Conservation (phyloP, 2,113 vertebrate species). For the Neodon shergylaensis region DNA sequence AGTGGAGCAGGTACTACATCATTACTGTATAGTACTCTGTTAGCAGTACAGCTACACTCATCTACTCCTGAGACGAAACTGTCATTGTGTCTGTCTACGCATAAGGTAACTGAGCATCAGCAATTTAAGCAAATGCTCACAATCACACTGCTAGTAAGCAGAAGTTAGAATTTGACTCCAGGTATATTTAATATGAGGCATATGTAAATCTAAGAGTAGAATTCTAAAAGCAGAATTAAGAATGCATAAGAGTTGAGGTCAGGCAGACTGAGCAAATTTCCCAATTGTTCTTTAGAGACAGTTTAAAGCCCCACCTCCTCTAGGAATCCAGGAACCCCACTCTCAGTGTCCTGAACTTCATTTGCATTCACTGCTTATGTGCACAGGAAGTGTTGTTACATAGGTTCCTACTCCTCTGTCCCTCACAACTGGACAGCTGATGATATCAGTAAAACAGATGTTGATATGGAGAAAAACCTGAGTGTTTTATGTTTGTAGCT, state of each 20-base stretch:
- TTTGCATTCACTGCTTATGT: slow-evolving; percentile 39
- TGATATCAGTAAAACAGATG: slow-evolving; percentile 60
- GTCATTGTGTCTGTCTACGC: neutral
- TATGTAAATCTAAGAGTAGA: slow-evolving; percentile 24
- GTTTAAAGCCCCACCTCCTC: neutral
- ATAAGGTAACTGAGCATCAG: slow-evolving; percentile 26
- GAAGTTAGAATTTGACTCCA: neutral
- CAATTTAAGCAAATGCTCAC: slow-evolving; percentile 18
- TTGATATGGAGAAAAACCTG: slow-evolving; percentile 23
- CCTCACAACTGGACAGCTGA: slow-evolving; percentile 44
- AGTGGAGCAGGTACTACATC: neutral
- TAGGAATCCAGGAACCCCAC: slow-evolving; percentile 4
- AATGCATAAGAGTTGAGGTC: neutral
- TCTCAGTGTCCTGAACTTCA: slow-evolving; percentile 47
- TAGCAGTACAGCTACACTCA: neutral
- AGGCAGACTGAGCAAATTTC: slow-evolving; percentile 10
- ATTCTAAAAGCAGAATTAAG: slow-evolving; percentile 16
- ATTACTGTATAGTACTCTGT: neutral
- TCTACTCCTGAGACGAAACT: neutral
- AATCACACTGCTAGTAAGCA: neutral
- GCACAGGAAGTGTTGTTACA: slow-evolving; percentile 44
- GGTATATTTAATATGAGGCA: neutral
- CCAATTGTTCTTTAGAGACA: slow-evolving; percentile 8
- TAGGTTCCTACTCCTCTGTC: slow-evolving; percentile 59
- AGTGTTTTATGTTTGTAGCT: slow-evolving; percentile 31